Evolutionary conservation across 1,140 invertebrate species (phyloP), one percentile per base, ranked within the genome.

Genomic region (Cyrtorhinus lividipennis): DNA sequence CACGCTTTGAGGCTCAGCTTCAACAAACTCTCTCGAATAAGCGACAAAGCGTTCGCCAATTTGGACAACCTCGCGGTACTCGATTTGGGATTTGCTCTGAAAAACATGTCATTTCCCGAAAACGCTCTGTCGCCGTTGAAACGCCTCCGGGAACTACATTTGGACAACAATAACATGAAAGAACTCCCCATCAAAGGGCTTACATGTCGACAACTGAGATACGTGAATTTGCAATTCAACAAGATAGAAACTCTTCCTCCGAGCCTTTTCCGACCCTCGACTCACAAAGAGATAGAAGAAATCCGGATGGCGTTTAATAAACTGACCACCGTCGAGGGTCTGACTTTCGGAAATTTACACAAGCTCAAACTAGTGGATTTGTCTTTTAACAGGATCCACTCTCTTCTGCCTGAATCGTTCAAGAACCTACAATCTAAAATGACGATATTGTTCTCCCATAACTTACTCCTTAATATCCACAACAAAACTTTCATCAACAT

Each of bases 1-100:
- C 83, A 85, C 68, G 90, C 93, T 73, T 80, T 95, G 24, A 90
- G 87, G 72, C 74, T 95, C 44, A 90, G 87, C 64, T 94, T 92
- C 72, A 94, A 94, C 73, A 84, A 87, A 66, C 77, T 95, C 25
- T 80, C 81, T 60, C 83, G 87, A 65, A 76, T 90, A 25, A 84
- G 90, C 69, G 79, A 83, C 12, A 77, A 86, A 63, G 83, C 87
- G 12, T 91, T 93, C 69, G 75, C 79, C 18, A 85, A 86, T 64
- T 77, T 89, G 38, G 80, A 80, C 5, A 81, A 79, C 10, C 73
- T 94, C 5, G 84, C 88, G 70, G 86, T 85, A 59, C 75, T 94
- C 22, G 90, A 93, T 71, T 77, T 91, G 45, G 90, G 88, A 64
- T 90, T 89, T 67, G 86, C 86, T 0, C 80, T 92, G 44, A 83